phyloP scores from a whole-genome alignment of 2,113 vertebrate genomes.

The Brachypteracias leptosomus region DNA sequence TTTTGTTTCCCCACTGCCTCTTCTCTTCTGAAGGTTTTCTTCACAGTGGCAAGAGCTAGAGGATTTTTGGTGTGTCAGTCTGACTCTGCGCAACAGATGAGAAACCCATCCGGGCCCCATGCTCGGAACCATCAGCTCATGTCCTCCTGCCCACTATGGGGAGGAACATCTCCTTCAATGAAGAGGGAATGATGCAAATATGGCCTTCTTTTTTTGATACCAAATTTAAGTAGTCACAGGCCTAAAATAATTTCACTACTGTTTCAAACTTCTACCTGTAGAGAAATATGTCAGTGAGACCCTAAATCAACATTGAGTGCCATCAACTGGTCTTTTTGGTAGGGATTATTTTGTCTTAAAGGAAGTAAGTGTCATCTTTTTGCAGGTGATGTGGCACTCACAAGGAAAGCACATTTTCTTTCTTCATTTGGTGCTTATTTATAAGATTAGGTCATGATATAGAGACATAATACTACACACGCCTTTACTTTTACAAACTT shows the following conservation, averaged over 20 bases:
- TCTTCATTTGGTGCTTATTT: neutral
- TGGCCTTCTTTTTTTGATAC: neutral
- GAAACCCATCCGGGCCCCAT: neutral
- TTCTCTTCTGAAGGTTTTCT: neutral
- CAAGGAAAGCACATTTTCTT: neutral
- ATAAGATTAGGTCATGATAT: neutral
- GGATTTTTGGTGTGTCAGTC: neutral
- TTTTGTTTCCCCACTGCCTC: neutral
- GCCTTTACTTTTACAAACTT: neutral
- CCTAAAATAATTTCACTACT: neutral
- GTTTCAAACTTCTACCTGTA: neutral
- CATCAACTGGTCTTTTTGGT: neutral
- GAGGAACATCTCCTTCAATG: neutral
- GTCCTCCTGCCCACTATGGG: neutral
- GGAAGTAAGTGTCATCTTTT: neutral
- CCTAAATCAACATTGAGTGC: neutral
- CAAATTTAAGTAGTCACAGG: neutral
- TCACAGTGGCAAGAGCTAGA: neutral
- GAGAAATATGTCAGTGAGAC: neutral
- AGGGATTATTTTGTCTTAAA: neutral
- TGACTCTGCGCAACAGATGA: neutral
- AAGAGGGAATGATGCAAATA: neutral
- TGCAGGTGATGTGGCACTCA: neutral
- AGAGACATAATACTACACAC: neutral
- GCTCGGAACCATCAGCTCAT: neutral